These are phyloP conservation scores for Jordanella pulchra DNA, from an alignment of 2,797 vertebrate species.

Conservation along the genomic window DNA sequence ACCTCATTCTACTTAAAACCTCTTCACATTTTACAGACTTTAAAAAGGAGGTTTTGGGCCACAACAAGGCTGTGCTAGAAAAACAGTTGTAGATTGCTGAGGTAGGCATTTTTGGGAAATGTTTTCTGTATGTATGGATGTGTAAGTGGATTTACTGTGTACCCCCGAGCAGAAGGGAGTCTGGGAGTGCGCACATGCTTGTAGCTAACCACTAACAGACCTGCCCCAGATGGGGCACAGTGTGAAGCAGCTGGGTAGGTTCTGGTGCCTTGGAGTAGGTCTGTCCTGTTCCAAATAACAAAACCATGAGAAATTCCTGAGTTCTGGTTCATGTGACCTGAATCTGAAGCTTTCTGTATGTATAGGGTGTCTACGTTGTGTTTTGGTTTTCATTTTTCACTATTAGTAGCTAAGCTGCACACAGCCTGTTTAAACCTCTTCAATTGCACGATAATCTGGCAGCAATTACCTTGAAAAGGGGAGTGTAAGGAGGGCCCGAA, in stretches of 20 bases:
- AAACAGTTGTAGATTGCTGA: constrained; percentile 68
- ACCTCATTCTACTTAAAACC: constrained; percentile 44
- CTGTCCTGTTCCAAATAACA: constrained; percentile 56
- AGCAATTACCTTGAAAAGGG: constrained; percentile 18
- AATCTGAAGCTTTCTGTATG: background rate
- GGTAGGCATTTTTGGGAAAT: constrained; percentile 60
- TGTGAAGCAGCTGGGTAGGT: constrained; percentile 64
- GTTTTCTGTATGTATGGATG: constrained; percentile 62
- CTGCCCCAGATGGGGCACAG: constrained; percentile 65
- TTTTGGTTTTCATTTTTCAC: constrained; percentile 27
- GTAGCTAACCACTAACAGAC: constrained; percentile 59
- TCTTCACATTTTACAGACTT: constrained; percentile 59
- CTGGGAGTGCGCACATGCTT: constrained; percentile 23
- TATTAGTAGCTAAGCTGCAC: constrained; percentile 30
- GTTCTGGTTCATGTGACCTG: constrained; percentile 19
- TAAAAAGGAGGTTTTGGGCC: constrained; percentile 59
- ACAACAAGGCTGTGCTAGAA: constrained; percentile 53
- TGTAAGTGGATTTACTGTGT: constrained; percentile 67
- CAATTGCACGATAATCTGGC: constrained; percentile 47
- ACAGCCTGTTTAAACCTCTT: constrained; percentile 31
- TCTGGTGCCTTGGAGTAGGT: constrained; percentile 49
- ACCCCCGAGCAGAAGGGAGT: constrained; percentile 25
- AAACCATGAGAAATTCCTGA: constrained; percentile 19
- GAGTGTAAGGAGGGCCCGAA: background rate
- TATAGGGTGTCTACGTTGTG: background rate